Conservation (phyloP, 2,888 invertebrate genomes). For the Acleris literana region DNA sequence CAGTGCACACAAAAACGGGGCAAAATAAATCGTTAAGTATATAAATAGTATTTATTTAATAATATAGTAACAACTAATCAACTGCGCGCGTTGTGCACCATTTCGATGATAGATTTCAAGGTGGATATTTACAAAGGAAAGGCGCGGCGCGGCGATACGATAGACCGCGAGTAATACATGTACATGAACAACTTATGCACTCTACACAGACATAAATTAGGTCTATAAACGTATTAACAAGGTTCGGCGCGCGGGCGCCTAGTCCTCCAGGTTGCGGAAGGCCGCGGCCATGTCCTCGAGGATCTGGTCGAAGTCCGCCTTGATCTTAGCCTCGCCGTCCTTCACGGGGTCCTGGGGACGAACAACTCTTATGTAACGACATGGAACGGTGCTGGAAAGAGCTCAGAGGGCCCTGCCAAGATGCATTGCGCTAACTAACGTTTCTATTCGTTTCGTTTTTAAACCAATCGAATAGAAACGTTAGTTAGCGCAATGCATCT, state of each 20-base stretch:
- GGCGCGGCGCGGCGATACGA: not conserved
- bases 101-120: conserved; percentile 11
- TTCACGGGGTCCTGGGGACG: conserved; percentile 94
- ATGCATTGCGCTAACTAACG: too few relatives aligned
- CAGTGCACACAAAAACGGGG: conserved; percentile 53
- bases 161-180: conserved; percentile 51
- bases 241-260: conserved; percentile 60
- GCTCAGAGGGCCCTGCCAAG: too few relatives aligned
- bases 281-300: conserved; percentile 98
- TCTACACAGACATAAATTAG: conserved; percentile 54
- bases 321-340: conserved; percentile 98
- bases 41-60: conserved; percentile 61
- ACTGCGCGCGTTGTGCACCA: conserved; percentile 26
- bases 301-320: conserved; percentile 97
- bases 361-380: not conserved
- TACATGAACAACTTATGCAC: conserved; percentile 53
- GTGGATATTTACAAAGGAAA: conserved; percentile 28
- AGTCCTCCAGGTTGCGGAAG: conserved; percentile 99
- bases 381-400: too few relatives aligned
- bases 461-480: too few relatives aligned
- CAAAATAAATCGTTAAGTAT: conserved; percentile 61
- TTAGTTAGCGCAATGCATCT: too few relatives aligned
- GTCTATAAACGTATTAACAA: conserved; percentile 54
- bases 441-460: too few relatives aligned
- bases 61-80: conserved; percentile 43